phyloP scores from a whole-genome alignment of 2,888 invertebrate genomes.

The Branchipolynoe longqiensis region DNA sequence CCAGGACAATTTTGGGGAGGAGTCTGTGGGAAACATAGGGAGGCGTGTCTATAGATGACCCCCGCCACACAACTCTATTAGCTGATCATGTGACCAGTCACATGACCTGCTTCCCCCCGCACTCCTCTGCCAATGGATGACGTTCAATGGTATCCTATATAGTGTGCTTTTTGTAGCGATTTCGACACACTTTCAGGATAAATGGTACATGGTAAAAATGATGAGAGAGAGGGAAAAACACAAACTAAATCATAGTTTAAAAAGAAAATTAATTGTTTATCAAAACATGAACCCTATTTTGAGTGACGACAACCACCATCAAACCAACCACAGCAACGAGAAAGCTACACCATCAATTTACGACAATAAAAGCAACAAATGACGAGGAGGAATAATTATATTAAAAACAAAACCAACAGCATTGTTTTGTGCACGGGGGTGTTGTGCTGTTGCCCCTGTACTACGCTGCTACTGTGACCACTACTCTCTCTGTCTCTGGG shows the following conservation, averaged over 20 bases:
- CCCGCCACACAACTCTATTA: not conserved
- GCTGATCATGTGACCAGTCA: not conserved
- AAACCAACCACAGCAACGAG: not conserved
- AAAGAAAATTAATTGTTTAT: not conserved
- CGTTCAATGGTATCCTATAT: not conserved
- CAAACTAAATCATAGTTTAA: not conserved
- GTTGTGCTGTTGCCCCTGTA: not conserved
- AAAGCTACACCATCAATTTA: not conserved
- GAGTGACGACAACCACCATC: not conserved
- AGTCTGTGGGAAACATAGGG: too few species aligned
- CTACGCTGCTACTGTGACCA: not conserved
- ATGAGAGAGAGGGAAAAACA: not conserved
- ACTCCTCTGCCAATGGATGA: not conserved
- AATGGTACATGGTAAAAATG: not conserved
- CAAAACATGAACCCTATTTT: not conserved
- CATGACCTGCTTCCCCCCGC: not conserved
- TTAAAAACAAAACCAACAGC: too few species aligned
- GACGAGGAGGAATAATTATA: too few species aligned
- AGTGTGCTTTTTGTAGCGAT: conserved; percentile 7
- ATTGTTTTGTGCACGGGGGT: too few species aligned
- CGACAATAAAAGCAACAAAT: too few species aligned
- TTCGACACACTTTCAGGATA: not conserved
- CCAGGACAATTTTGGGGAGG: not conserved
- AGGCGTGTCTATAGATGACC: too few species aligned
- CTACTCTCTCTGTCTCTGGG: not conserved